A percentile compares a stretch with the other conserved stretches of the same genome.
These are phyloP conservation scores for Telenomus remus DNA, from an alignment of 1,140 invertebrate genomes.

Conservation along the genomic window DNA sequence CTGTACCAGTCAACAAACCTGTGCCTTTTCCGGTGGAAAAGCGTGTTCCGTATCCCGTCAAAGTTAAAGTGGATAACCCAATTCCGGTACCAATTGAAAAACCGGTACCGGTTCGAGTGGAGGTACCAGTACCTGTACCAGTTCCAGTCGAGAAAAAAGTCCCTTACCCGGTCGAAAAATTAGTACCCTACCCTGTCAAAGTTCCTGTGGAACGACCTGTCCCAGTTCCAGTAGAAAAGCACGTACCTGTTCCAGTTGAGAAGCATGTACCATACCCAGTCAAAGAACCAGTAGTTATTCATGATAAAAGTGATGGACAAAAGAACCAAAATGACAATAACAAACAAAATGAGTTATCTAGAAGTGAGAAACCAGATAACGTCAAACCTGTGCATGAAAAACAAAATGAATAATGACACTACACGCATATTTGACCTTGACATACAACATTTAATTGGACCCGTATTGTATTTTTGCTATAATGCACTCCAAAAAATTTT, in stretches of 20 bases:
- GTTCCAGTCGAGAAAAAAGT: slow-evolving; percentile 61
- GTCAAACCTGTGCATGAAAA: slow-evolving; percentile 26
- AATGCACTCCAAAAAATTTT: no score
- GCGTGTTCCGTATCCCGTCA: slow-evolving; percentile 78
- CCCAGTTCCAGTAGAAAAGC: slow-evolving; percentile 79
- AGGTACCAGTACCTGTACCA: slow-evolving; percentile 59
- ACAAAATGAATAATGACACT: slow-evolving; percentile 10
- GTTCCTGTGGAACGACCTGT: slow-evolving; percentile 73
- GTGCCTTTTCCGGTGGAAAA: slow-evolving; percentile 78
- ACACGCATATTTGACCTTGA: no score
- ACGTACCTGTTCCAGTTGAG: slow-evolving; percentile 68
- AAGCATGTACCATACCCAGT: slow-evolving; percentile 47
- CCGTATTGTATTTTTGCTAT: no score
- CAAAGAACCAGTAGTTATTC: slow-evolving; percentile 26
- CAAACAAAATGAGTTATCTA: background rate
- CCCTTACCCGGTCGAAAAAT: slow-evolving; percentile 75
- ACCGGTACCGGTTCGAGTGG: slow-evolving; percentile 63
- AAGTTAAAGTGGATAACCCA: slow-evolving; percentile 75
- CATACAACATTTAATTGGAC: background rate
- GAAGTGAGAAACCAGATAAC: slow-evolving; percentile 2
- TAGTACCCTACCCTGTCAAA: slow-evolving; percentile 78
- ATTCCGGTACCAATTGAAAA: slow-evolving; percentile 66
- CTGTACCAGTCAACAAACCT: slow-evolving; percentile 75
- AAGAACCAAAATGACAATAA: background rate
- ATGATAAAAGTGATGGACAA: slow-evolving; percentile 21